Percentiles rank a stretch among this genome's conserved stretches.
Evolutionary conservation across 2,113 vertebrate species (phyloP).

Genomic region (Alethe diademata): DNA sequence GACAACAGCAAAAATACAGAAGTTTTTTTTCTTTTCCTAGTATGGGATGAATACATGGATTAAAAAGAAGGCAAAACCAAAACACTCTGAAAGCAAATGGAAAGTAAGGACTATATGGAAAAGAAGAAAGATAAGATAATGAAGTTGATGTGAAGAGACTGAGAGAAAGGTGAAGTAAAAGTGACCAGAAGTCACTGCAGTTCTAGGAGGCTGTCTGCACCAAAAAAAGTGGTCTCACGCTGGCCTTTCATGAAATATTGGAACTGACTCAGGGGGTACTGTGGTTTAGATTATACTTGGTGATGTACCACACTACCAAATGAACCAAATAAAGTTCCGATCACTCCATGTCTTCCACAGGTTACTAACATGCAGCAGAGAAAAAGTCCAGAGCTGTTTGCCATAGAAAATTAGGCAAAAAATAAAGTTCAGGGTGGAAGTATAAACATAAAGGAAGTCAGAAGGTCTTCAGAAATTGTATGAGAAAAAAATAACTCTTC

Average conservation of each 20-base stretch:
- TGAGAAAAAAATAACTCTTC: fast-evolving
- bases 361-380: neutral
- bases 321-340: neutral
- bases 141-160: neutral
- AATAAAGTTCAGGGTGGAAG: neutral
- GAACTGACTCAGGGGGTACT: neutral
- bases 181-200: neutral
- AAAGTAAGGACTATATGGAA: neutral
- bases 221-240: neutral
- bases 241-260: neutral
- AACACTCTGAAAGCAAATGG: neutral
- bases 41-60: neutral
- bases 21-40: neutral
- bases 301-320: neutral
- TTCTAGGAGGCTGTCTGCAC: neutral
- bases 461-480: neutral
- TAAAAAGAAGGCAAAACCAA: neutral
- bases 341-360: neutral
- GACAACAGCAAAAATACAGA: neutral
- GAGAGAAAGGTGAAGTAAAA: neutral
- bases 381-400: neutral
- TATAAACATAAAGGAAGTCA: neutral
- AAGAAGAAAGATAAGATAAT: neutral
- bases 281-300: neutral
- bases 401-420: neutral